Evolutionary conservation across 2,888 invertebrate species (phyloP).

Genomic region (Mellilla xanthometata): DNA sequence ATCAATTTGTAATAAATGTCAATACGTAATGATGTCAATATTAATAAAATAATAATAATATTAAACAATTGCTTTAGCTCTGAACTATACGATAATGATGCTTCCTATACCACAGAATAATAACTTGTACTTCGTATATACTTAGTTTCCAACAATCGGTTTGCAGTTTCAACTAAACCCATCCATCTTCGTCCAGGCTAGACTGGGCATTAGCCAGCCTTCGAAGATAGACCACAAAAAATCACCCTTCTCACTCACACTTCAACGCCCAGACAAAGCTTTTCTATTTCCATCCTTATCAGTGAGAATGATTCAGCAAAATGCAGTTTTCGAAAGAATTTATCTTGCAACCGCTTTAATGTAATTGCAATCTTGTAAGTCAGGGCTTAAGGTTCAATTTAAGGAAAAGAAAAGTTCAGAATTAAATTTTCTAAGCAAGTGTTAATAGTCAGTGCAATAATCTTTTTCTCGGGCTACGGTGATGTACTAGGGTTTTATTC

Average conservation of each 20-base stretch:
- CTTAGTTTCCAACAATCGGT: conserved; percentile 31
- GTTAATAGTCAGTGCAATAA: conserved; percentile 66
- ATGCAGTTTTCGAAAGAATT: conserved; percentile 47
- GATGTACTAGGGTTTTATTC: not conserved
- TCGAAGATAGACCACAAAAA: conserved; percentile 40
- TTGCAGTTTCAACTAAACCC: conserved; percentile 59
- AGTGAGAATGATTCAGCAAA: conserved; percentile 68
- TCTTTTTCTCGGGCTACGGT: conserved; percentile 58
- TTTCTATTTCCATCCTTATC: conserved; percentile 54
- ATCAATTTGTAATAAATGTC: no score
- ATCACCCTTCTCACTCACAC: conserved; percentile 49
- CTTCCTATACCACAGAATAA: no score
- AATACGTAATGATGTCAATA: no score
- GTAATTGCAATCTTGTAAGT: not conserved
- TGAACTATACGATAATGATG: no score
- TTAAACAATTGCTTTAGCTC: no score
- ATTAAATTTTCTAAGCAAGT: conserved; percentile 68
- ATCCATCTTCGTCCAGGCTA: conserved; percentile 78
- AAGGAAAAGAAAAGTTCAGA: conserved; percentile 29
- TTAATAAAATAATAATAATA: no score
- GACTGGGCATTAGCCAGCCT: conserved; percentile 68
- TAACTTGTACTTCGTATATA: no score
- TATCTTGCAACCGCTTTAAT: conserved; percentile 34
- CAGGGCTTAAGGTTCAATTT: conserved; percentile 23
- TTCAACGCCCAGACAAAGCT: conserved; percentile 37